Evolutionary conservation across 2,888 invertebrate genomes (phyloP).

Genomic region (Iphiclides podalirius): DNA sequence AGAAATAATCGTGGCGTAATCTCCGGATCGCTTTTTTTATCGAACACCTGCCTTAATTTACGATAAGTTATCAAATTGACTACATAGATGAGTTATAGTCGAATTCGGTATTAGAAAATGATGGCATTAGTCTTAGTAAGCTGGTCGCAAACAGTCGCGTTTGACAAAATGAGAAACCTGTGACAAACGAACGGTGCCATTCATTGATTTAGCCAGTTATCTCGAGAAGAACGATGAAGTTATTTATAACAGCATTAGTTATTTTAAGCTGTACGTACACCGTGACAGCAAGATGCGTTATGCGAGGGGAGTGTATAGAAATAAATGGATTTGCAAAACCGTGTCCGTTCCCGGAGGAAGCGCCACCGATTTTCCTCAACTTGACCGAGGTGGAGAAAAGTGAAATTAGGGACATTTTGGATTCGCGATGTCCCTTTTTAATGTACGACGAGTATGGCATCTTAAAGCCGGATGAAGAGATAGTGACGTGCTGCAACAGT

Average conservation of each 20-base stretch:
- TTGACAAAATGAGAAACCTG: constrained; percentile 11
- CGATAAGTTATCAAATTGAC: constrained; percentile 54
- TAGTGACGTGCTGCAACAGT: constrained; percentile 82
- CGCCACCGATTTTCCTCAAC: constrained; percentile 44
- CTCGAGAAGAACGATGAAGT: constrained; percentile 22
- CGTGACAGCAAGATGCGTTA: constrained; percentile 49
- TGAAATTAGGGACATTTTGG: constrained; percentile 56
- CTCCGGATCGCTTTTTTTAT: constrained; percentile 38
- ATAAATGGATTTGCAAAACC: constrained; percentile 44
- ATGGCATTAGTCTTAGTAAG: constrained; percentile 7
- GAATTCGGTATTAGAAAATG: constrained; percentile 33
- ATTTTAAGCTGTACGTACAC: constrained; percentile 27
- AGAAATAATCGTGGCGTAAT: constrained; percentile 25
- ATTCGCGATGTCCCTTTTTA: constrained; percentile 82
- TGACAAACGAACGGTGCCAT: constrained; percentile 3
- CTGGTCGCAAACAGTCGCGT: neutral
- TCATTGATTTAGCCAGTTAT: neutral
- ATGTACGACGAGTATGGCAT: constrained; percentile 59
- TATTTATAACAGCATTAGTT: constrained; percentile 6
- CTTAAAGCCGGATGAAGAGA: constrained; percentile 47
- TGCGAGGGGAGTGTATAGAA: constrained; percentile 50
- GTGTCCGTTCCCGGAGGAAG: constrained; percentile 44
- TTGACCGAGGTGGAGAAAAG: constrained; percentile 52
- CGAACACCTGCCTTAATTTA: constrained; percentile 58
- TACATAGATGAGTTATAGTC: constrained; percentile 33